These are phyloP conservation scores for Drosophila atroscutellata DNA, from an alignment of 2,888 invertebrate species.

Conservation along the genomic window DNA sequence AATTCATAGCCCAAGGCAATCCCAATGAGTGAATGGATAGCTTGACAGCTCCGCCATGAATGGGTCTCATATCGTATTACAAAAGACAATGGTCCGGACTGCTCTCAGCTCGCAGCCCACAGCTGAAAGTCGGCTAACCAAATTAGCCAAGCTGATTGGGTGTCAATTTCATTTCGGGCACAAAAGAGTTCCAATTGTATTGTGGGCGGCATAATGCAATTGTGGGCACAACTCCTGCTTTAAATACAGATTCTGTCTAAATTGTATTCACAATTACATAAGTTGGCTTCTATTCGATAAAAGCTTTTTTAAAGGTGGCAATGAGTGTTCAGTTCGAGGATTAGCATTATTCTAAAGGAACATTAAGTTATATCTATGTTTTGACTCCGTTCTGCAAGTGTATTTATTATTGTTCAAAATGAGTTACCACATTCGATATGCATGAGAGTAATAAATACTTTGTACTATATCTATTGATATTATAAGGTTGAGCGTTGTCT, in stretches of 20 bases:
- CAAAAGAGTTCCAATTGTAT: conserved; percentile 27
- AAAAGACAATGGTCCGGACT: conserved; percentile 65
- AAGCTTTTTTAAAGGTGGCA: neutral
- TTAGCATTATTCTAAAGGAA: neutral
- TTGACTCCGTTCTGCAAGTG: neutral
- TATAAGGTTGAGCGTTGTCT: neutral
- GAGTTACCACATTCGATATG: neutral
- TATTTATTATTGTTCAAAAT: neutral
- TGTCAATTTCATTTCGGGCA: conserved; percentile 53
- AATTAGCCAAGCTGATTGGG: conserved; percentile 60
- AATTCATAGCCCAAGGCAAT: conserved; percentile 62
- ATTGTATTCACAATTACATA: neutral
- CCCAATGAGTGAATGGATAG: conserved; percentile 60
- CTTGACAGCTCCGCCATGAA: conserved; percentile 50
- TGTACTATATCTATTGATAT: neutral
- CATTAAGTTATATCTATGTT: neutral
- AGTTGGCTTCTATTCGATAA: neutral
- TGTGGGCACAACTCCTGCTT: neutral
- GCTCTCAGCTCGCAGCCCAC: conserved; percentile 1
- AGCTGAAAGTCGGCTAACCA: conserved; percentile 43
- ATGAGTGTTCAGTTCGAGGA: neutral
- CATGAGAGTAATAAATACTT: neutral
- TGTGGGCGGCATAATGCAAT: conserved; percentile 25
- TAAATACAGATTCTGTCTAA: neutral
- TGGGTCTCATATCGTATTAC: conserved; percentile 69